phyloP scores from a whole-genome alignment of 2,113 vertebrate species.

The Forbesichthys papilliferus region DNA sequence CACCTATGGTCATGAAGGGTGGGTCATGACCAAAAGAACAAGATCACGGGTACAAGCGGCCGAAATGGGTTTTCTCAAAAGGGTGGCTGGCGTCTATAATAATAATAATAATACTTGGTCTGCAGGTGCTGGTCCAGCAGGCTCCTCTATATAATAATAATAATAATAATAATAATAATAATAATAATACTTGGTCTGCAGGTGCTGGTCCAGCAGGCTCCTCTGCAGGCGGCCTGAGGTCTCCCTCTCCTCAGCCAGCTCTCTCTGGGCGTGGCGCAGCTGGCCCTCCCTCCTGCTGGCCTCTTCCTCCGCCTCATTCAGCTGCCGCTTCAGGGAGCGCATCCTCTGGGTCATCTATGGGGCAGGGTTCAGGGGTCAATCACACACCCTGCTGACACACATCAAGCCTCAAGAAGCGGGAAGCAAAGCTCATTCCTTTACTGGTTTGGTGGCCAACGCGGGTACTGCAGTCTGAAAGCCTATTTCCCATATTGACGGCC shows the following conservation, averaged over 20 bases:
- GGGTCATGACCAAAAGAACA: no score
- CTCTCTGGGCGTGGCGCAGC: conserved; percentile 70
- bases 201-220: conserved; percentile 72
- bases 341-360: conserved; percentile 78
- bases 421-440: no score
- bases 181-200: conserved; percentile 68
- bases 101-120: conserved; percentile 49
- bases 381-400: conserved; percentile 14
- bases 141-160: conserved; percentile 52
- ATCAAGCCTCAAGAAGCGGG: no score
- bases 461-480: no score
- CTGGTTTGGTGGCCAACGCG: no score
- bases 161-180: not conserved
- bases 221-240: conserved; percentile 65
- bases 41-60: no score
- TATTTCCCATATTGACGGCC: no score
- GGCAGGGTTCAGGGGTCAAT: not conserved
- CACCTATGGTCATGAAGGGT: no score
- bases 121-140: conserved; percentile 73
- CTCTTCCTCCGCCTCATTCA: conserved; percentile 78
- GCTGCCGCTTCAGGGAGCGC: conserved; percentile 79
- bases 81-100: no score
- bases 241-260: conserved; percentile 78
- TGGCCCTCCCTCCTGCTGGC: conserved; percentile 73
- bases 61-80: no score